phyloP scores from a whole-genome alignment of 2,113 vertebrate species.

The Bagarius yarrelli region DNA sequence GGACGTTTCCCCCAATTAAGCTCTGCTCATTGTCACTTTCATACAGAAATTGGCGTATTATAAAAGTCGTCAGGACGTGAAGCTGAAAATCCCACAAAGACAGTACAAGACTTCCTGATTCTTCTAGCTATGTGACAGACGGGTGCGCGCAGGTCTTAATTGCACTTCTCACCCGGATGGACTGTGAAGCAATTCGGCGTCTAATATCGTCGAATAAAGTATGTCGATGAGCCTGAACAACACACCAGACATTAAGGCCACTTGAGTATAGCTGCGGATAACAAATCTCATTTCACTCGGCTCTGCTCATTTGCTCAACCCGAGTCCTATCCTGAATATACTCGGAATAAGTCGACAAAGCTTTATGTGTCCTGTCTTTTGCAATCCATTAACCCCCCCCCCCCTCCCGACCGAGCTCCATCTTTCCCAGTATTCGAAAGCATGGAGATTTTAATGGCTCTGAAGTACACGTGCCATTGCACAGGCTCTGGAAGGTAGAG shows the following conservation, averaged over 20 bases:
- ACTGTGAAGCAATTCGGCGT: constrained; percentile 12
- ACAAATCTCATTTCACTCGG: constrained; percentile 18
- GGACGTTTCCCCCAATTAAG: constrained; percentile 31
- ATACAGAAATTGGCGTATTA: constrained; percentile 1
- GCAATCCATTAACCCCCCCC: constrained; percentile 67
- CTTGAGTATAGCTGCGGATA: constrained; percentile 1
- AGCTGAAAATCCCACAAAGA: constrained; percentile 17
- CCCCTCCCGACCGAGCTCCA: constrained; percentile 41
- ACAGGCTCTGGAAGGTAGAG: constrained; percentile 14
- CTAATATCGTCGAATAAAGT: constrained; percentile 7
- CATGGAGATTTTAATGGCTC: constrained; percentile 52
- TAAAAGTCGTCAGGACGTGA: constrained; percentile 5
- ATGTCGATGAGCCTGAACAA: constrained; percentile 12
- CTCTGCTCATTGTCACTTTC: not conserved
- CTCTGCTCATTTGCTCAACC: constrained; percentile 14
- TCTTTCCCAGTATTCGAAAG: constrained; percentile 46
- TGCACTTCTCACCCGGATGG: not conserved
- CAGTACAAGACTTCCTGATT: not conserved
- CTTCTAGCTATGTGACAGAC: constrained; percentile 47
- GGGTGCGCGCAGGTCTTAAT: constrained; percentile 42
- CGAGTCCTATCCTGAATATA: constrained; percentile 1
- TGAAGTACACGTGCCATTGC: constrained; percentile 35
- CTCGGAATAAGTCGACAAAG: not conserved
- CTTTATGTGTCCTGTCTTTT: constrained; percentile 56
- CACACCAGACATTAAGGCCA: constrained; percentile 1